Conservation (phyloP, 2,113 vertebrate species). For the Mobula birostris region DNA sequence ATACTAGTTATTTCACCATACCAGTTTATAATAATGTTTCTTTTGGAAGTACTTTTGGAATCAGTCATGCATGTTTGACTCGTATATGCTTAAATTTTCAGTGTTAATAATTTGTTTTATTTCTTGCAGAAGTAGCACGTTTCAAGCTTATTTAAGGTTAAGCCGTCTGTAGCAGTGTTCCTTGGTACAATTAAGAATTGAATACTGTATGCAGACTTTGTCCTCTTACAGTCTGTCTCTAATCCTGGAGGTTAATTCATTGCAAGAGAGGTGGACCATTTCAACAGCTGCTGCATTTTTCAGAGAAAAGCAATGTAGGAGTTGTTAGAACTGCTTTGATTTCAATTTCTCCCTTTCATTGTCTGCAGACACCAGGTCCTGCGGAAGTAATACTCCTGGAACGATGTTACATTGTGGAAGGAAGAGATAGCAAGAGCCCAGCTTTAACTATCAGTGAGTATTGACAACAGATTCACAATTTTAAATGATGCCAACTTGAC, state of each 20-base stretch:
- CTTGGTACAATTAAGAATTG: constrained; percentile 39
- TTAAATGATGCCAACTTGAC: background rate
- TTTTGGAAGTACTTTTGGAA: too few species aligned
- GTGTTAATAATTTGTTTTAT: background rate
- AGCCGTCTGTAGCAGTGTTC: background rate
- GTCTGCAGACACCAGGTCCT: constrained; percentile 49
- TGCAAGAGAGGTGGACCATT: background rate
- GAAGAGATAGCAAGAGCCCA: constrained; percentile 48
- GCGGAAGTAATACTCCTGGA: constrained; percentile 48
- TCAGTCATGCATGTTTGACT: background rate
- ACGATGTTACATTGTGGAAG: constrained; percentile 45
- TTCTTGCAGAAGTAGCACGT: background rate
- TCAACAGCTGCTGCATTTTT: constrained; percentile 20
- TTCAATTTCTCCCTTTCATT: constrained; percentile 45
- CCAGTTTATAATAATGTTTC: background rate
- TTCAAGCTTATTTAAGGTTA: background rate
- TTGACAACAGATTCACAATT: background rate
- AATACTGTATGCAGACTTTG: background rate
- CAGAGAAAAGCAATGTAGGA: constrained; percentile 39
- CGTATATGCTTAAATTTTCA: background rate
- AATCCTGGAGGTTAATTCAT: constrained; percentile 41
- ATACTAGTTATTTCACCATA: background rate
- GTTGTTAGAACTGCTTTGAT: constrained; percentile 21
- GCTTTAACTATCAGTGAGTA: constrained; percentile 49
- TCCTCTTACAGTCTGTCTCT: background rate